Percentiles rank a stretch among this genome's conserved stretches.
Evolutionary conservation across 1,140 invertebrate genomes (phyloP).

Genomic region (Drosophila rufa): DNA sequence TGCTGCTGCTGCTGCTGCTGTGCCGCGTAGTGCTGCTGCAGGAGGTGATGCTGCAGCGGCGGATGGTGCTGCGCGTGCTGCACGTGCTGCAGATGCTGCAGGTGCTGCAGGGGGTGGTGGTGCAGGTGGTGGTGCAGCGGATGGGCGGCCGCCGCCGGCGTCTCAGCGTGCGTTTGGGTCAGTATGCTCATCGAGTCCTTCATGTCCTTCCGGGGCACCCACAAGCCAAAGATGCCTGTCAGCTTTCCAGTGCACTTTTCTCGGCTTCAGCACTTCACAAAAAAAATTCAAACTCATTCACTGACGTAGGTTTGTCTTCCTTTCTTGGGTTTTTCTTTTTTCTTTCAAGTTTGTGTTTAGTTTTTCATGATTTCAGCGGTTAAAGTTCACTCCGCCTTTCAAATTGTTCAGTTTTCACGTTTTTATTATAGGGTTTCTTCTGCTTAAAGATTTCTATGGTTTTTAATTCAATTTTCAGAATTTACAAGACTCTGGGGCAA

Average conservation of each 20-base stretch:
- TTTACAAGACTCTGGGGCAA: not conserved
- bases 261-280: constrained; percentile 22
- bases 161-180: constrained; percentile 66
- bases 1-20: constrained; percentile 69
- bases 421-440: too few species aligned
- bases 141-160: constrained; percentile 41
- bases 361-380: not conserved
- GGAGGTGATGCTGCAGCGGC: constrained; percentile 41
- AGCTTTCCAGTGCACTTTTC: not conserved
- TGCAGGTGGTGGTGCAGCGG: constrained; percentile 48
- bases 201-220: constrained; percentile 46
- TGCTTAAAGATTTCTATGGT: not conserved
- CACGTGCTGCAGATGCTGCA: constrained; percentile 62
- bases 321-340: not conserved
- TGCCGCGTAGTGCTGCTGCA: constrained; percentile 31
- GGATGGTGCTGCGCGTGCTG: constrained; percentile 65
- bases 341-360: not conserved
- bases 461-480: not conserved
- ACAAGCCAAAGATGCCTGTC: not conserved
- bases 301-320: not conserved
- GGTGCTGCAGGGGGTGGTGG: constrained; percentile 33
- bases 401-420: not conserved
- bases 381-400: not conserved
- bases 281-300: constrained; percentile 1
- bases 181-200: constrained; percentile 84